Evolutionary conservation across 2,797 vertebrate genomes (phyloP).

Genomic region (Cossypha caffra): DNA sequence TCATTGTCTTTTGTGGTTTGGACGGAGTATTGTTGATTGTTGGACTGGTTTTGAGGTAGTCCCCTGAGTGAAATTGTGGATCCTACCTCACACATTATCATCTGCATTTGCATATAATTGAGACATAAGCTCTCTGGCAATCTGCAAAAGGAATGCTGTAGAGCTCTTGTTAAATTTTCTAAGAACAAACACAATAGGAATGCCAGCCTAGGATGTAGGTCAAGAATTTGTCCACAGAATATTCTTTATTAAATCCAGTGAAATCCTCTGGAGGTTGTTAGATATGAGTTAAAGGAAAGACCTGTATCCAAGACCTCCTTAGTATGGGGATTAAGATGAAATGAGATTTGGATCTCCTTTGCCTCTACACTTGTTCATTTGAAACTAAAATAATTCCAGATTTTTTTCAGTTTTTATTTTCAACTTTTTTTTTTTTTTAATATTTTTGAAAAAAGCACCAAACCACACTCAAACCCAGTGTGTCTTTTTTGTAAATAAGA

Average conservation of each 20-base stretch:
- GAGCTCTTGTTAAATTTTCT: conserved; percentile 69
- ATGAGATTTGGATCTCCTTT: background rate
- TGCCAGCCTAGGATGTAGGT: conserved; percentile 60
- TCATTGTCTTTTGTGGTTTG: conserved; percentile 71
- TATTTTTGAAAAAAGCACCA: background rate
- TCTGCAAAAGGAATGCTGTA: conserved; percentile 34
- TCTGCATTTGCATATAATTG: conserved; percentile 64
- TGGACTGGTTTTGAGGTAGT: conserved; percentile 67
- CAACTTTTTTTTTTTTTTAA: background rate
- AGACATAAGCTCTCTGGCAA: conserved; percentile 66
- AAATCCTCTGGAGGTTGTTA: conserved; percentile 12
- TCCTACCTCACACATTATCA: conserved; percentile 62
- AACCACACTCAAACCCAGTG: background rate
- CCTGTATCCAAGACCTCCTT: conserved; percentile 1
- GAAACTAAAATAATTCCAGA: background rate
- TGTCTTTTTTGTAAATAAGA: background rate
- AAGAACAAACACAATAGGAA: conserved; percentile 65
- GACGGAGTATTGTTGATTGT: conserved; percentile 24
- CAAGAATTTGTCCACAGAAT: background rate
- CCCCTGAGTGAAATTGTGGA: conserved; percentile 53
- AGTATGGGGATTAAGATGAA: background rate
- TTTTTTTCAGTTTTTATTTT: background rate
- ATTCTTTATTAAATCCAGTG: conserved; percentile 34
- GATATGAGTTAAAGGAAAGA: conserved; percentile 6
- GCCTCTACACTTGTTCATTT: background rate